Evolutionary conservation across 2,888 invertebrate genomes (phyloP), one percentile per base, ranked within the genome.

Genomic region (Linyphia triangularis): DNA sequence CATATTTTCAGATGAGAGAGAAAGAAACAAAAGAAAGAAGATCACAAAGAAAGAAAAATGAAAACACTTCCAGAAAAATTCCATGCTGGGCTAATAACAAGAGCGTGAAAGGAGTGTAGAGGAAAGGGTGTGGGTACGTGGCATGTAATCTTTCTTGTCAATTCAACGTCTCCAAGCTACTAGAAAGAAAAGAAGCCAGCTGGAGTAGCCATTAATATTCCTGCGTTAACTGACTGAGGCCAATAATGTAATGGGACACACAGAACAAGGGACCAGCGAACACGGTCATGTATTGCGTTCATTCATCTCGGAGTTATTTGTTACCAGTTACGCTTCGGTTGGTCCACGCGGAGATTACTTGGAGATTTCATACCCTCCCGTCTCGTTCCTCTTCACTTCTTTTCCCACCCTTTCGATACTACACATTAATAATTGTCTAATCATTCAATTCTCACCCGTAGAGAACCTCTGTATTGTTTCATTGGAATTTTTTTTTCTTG

Each of bases 121-220:
- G 51, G 37, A 40, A 67, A 33, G n/a, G 19, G 30, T 9, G 16
- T n/a, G 16, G 51, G 73, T 26, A 63, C 72, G 59, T 10, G 51
- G 83, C 65, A 75, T 73, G 73, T 73, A 83, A 83, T 83, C 57
- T 83, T 83, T 83, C 83, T 73, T 83, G 83, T 83, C 83, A 83
- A 73, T 83, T 75, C 83, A 75, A 73, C 83, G 83, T 73, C 73
- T 70, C 70, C 26, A 22, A 40, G 61, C 59, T 26, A 28, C 78
- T 51, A 65, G 73, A 83, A 73, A 73, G 73, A 83, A 83, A 83
- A 83, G 73, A 73, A 43, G 57, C 73, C 77, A 85, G 85, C 85
- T 85, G 85, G 67, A 77, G 75, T 59, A 19, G 59, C 77, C 85
- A 85, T 85, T 85, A 85, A 85, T 85, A 77, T 85, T 85, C 85